Evolutionary conservation across 2,888 invertebrate species (phyloP).

Genomic region (Thera britannica): DNA sequence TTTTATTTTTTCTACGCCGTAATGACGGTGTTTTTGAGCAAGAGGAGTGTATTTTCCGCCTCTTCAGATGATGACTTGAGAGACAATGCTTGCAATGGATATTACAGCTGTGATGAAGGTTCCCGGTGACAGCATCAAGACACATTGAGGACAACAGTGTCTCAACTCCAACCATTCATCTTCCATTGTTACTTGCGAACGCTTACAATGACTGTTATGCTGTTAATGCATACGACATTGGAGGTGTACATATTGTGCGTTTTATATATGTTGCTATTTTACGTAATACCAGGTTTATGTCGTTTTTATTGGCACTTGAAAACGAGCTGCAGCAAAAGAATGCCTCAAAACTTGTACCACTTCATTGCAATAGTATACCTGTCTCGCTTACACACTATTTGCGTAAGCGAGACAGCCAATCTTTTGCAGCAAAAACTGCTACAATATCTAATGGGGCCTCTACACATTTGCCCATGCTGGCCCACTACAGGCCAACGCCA

Average conservation of each 20-base stretch:
- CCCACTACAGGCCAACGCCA: too few species aligned
- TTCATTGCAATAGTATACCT: too few species aligned
- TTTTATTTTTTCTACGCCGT: too few species aligned
- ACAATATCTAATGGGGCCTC: too few species aligned
- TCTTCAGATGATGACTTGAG: neutral
- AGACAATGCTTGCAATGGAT: slow-evolving; percentile 37
- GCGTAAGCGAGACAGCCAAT: too few species aligned
- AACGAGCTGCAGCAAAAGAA: too few species aligned
- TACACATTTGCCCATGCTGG: too few species aligned
- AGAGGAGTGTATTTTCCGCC: neutral
- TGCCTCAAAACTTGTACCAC: too few species aligned
- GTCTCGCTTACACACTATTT: too few species aligned
- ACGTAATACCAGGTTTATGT: neutral
- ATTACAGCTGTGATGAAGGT: slow-evolving; percentile 39
- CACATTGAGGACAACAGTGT: slow-evolving; percentile 31
- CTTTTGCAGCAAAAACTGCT: too few species aligned
- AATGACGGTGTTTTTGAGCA: too few species aligned
- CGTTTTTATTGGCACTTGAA: too few species aligned
- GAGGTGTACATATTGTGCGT: slow-evolving; percentile 16
- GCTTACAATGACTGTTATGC: slow-evolving; percentile 33
- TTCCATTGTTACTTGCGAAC: slow-evolving; percentile 38
- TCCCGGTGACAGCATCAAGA: slow-evolving; percentile 28
- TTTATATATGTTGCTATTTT: slow-evolving; percentile 6
- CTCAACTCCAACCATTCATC: slow-evolving; percentile 34
- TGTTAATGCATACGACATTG: slow-evolving; percentile 36